Conservation (phyloP, 2,888 invertebrate species). For the Dolichopus griseipennis region DNA sequence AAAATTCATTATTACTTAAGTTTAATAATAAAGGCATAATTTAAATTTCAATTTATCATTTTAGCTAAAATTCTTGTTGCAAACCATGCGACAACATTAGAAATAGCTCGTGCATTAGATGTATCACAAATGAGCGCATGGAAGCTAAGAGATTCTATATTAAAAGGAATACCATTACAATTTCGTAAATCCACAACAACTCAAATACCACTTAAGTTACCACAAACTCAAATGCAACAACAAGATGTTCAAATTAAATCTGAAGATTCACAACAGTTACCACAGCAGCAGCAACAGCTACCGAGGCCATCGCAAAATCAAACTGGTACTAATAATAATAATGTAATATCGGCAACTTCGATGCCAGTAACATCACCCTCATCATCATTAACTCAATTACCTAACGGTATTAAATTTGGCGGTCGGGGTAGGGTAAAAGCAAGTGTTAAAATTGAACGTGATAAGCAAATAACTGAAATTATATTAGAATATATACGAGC, state of each 20-base stretch:
- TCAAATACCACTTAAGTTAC: neutral
- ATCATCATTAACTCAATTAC: conserved; percentile 10
- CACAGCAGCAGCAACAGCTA: conserved; percentile 21
- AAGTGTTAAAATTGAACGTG: conserved; percentile 37
- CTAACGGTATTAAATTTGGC: neutral
- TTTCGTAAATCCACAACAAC: conserved; percentile 29
- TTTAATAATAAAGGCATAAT: no score
- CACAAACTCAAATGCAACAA: conserved; percentile 22
- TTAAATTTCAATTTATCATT: neutral
- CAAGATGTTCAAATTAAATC: conserved; percentile 21
- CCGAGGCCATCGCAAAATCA: conserved; percentile 19
- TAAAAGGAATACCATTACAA: conserved; percentile 40
- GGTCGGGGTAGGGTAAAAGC: conserved; percentile 37
- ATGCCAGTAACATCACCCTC: conserved; percentile 14
- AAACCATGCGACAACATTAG: conserved; percentile 41
- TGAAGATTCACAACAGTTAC: conserved; percentile 23
- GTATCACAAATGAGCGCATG: conserved; percentile 43
- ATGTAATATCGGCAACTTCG: conserved; percentile 10
- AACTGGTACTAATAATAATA: conserved; percentile 11
- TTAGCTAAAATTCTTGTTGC: conserved; percentile 40
- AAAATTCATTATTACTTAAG: no score
- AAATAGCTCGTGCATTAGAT: conserved; percentile 39
- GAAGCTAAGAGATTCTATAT: conserved; percentile 41
- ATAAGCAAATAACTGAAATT: conserved; percentile 39
- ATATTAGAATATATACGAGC: conserved; percentile 40